Evolutionary conservation across 1,140 invertebrate species (phyloP), one percentile per base, ranked within the genome.

Genomic region (Venturia canescens): DNA sequence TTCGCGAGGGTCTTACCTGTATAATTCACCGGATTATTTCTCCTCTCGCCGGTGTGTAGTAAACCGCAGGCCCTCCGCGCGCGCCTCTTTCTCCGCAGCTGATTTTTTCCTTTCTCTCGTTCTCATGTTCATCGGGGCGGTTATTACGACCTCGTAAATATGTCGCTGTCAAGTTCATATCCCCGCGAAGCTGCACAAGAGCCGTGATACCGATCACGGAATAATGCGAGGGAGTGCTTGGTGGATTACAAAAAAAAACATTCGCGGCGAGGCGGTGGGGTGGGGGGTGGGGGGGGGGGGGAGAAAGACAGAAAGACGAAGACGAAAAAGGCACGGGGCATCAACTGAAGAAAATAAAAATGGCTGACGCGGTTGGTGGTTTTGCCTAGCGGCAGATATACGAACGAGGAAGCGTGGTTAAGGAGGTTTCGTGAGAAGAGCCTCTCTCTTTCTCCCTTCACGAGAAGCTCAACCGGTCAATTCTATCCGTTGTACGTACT

Each of bases 81-180:
- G n/a, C n/a, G n/a, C n/a, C n/a, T n/a, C 48, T 18, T 15, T 18
- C 71, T 16, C 29, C 5, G 21, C 26, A 4, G 6, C 29, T 44
- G 13, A 9, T 9, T 27, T 23, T 29, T 16, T 4, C 34, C 29
- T n/a, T 34, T 23, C 23, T 18, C 71, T 16, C 29, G 4, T 21
- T 50, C 38, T 18, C 29, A 16, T 76, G 26, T 29, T 76, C 48
- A 18, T 34, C 67, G 34, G 69, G 70, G 69, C 69, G 69, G 78
- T 79, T 79, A 79, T 79, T 79, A 79, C 78, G 78, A 57, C 69
- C 50, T 79, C 78, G 78, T 79, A 79, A 79, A 79, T 79, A 79
- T 79, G 69, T 79, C 78, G 67, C 34, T 79, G 78, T 69, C 66
- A 69, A 69, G 66, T 69, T 69, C 66, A 69, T 69, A 69, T 69